A percentile compares a stretch with the other conserved stretches of the same genome.
Evolutionary conservation across 2,797 vertebrate genomes (phyloP).

Genomic region (Fratercula arctica): DNA sequence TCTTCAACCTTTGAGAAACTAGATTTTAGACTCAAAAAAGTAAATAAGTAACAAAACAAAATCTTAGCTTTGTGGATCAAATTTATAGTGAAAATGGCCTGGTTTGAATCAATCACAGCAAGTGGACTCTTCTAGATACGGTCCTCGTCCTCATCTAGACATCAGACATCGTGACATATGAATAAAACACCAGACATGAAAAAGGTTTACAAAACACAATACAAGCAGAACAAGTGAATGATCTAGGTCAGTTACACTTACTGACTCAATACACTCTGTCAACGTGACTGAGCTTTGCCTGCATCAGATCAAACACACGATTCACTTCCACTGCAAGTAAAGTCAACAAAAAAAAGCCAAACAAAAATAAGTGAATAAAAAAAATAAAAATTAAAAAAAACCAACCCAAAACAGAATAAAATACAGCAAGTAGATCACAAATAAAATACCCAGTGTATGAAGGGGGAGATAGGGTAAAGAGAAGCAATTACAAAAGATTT

Average conservation of each 20-base stretch:
- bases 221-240: not conserved
- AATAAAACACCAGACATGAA: constrained; percentile 25
- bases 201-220: constrained; percentile 10
- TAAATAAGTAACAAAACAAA: not conserved
- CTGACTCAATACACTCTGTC: not conserved
- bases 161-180: not conserved
- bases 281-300: not conserved
- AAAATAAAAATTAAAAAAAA: not conserved
- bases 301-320: not conserved
- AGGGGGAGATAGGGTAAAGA: not conserved
- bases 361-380: not conserved
- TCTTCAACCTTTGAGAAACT: not conserved
- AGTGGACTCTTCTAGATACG: not conserved
- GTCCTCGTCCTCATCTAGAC: not conserved
- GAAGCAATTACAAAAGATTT: not conserved
- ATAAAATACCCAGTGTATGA: not conserved
- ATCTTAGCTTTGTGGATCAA: not conserved
- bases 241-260: not conserved
- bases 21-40: not conserved
- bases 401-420: not conserved
- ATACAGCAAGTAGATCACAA: not conserved
- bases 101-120: not conserved
- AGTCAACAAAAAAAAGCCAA: not conserved
- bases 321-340: not conserved
- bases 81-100: not conserved